Percentiles rank a stretch among this genome's conserved stretches.
Conservation (phyloP, 2,113 vertebrate species). For the Tachuris rubrigastra region DNA sequence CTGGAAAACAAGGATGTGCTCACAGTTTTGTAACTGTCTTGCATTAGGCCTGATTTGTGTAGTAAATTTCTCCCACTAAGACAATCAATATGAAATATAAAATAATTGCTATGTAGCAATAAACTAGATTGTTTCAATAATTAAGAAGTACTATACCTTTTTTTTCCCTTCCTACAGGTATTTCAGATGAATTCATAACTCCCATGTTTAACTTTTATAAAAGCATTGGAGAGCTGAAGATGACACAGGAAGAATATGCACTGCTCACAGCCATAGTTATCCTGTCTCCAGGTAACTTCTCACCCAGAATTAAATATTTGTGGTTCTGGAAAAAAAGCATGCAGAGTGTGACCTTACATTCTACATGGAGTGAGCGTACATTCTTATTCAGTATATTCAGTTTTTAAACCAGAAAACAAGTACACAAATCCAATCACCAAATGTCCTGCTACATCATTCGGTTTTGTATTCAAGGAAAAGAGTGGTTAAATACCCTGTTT, state of each 20-base stretch:
- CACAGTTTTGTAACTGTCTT: not conserved
- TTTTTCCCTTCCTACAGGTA: conserved; percentile 76
- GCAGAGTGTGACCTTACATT: not conserved
- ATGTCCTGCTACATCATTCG: not conserved
- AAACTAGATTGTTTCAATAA: not conserved
- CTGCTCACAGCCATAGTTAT: conserved; percentile 94
- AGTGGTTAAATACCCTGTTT: not conserved
- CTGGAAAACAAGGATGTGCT: not conserved
- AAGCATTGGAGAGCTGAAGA: conserved; percentile 90
- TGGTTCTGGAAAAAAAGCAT: not conserved
- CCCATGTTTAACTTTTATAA: conserved; percentile 99
- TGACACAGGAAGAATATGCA: conserved; percentile 92
- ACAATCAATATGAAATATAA: not conserved
- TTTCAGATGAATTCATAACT: conserved; percentile 92
- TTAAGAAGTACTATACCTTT: not conserved
- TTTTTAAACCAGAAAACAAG: not conserved
- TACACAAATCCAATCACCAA: not conserved
- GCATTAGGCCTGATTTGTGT: not conserved
- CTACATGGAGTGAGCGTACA: not conserved
- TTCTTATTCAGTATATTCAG: not conserved
- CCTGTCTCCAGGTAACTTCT: conserved; percentile 89
- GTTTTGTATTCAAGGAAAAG: not conserved
- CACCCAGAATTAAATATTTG: not conserved
- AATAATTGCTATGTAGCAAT: not conserved
- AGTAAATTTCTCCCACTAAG: not conserved